Evolutionary conservation across 2,797 vertebrate genomes (phyloP), one percentile per base, ranked within the genome.

Genomic region (Rhodeus uyekii): DNA sequence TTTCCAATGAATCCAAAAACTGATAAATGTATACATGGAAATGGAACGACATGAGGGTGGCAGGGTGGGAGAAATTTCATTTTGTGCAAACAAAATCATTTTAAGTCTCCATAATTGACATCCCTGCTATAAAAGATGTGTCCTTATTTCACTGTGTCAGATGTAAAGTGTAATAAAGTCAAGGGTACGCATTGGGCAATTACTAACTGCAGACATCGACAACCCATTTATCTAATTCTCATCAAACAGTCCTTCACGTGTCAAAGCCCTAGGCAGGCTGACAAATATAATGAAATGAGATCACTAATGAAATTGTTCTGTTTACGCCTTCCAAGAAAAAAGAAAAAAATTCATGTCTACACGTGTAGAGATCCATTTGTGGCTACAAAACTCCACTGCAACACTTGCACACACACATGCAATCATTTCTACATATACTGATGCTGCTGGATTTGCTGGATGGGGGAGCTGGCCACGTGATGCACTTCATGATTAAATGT

Each of bases 401-500:
- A 65, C 65, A 32, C 34, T 19, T 14, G 10, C 61, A 46, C 60
- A 46, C 16, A 13, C 42, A 75, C 78, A 44, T 9, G 38, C 64
- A 24, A 19, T 64, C 36, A 32, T 75, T 38, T 38, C 24, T 46
- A 69, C 81, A 63, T 69, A 80, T 48, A 38, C 38, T 36, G 29
- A 74, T 58, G 58, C 8, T 69, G 76, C 8, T 69, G 76, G 71
- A 82, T 84, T 68, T 82, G 67, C 61, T 14, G n/a, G 18, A 16
- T 75, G 48, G 55, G 74, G 36, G 27, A 65, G 58, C 46, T 82
- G 72, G n/a, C 64, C 71, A 82, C 69, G 82, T 84, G 78, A 82
- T 77, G 42, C 64, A 55, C 71, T 81, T 82, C n/a, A 50, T 78
- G 77, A 87, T 81, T 85, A 78, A 87, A 87, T 87, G 60, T 82